Evolutionary conservation across 1,140 invertebrate genomes (phyloP).

Genomic region (Solen grandis): DNA sequence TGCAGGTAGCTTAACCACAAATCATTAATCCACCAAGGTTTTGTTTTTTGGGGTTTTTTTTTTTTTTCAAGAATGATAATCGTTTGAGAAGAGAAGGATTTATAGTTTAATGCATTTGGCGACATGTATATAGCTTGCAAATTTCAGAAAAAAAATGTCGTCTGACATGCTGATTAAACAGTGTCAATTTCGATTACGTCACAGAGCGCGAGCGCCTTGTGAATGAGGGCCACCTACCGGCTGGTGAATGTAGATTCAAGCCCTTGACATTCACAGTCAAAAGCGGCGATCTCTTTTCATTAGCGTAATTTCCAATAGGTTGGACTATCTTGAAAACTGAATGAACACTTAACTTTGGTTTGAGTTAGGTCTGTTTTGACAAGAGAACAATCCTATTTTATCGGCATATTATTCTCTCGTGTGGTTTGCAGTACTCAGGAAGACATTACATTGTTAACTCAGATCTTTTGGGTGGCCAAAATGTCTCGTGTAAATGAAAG

Average conservation of each 20-base stretch:
- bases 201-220: background rate
- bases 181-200: background rate
- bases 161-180: background rate
- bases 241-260: background rate
- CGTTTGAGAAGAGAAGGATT: too few relatives aligned
- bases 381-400: background rate
- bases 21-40: too few relatives aligned
- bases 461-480: background rate
- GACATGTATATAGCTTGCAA: background rate
- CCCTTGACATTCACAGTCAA: background rate
- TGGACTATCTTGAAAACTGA: background rate
- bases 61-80: too few relatives aligned
- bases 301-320: too few relatives aligned
- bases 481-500: background rate
- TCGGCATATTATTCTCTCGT: background rate
- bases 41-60: too few relatives aligned
- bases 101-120: too few relatives aligned
- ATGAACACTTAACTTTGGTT: background rate
- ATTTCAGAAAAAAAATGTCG: background rate
- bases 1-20: too few relatives aligned
- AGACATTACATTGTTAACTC: background rate
- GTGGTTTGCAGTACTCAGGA: background rate
- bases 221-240: background rate
- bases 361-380: background rate
- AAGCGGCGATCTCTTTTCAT: too few relatives aligned